A percentile compares a stretch with the other conserved stretches of the same genome.
Conservation (phyloP, 2,113 vertebrate genomes). For the Sclerurus mexicanus region DNA sequence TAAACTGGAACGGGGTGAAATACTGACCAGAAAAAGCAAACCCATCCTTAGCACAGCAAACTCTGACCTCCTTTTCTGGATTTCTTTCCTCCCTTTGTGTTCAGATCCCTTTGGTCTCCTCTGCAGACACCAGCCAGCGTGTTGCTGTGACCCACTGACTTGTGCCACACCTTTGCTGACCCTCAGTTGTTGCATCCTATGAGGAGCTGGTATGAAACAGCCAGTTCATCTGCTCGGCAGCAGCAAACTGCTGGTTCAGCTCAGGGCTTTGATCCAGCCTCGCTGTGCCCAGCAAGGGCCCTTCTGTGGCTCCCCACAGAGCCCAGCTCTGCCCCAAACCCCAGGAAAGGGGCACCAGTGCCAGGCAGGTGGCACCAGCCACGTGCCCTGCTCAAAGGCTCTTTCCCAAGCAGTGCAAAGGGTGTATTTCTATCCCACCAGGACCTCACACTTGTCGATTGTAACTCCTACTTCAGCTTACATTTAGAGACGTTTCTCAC, state of each 20-base stretch:
- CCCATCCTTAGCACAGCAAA: accelerated
- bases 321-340: not conserved
- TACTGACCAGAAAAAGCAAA: not conserved
- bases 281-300: not conserved
- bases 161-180: not conserved
- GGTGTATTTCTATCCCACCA: not conserved
- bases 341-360: too few relatives aligned
- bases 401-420: not conserved
- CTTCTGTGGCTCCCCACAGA: not conserved
- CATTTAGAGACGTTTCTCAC: constrained; percentile 14
- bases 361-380: not conserved
- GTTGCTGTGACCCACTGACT: not conserved
- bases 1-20: not conserved
- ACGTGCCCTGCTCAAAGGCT: accelerated
- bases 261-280: not conserved
- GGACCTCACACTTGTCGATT: constrained; percentile 10
- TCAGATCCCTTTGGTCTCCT: not conserved
- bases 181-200: accelerated
- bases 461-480: constrained; percentile 11
- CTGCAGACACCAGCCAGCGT: accelerated
- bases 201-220: not conserved
- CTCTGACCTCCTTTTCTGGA: not conserved
- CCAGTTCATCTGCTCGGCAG: accelerated
- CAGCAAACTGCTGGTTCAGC: not conserved
- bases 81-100: not conserved